Evolutionary conservation across 2,797 vertebrate species (phyloP).

Genomic region (Periparus ater): DNA sequence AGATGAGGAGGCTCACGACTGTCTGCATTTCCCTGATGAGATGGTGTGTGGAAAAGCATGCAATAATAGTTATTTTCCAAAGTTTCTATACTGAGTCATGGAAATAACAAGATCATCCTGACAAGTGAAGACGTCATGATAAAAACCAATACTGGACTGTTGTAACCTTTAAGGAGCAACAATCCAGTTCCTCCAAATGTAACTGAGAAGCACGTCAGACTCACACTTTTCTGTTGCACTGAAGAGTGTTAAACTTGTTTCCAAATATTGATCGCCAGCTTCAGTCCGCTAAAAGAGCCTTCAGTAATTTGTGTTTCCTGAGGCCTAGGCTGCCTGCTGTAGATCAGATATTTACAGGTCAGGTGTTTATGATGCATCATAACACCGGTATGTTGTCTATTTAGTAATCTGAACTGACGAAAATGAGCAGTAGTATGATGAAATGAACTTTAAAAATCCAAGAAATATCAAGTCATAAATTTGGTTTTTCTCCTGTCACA

Average conservation of each 20-base stretch:
- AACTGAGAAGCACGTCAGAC: accelerated
- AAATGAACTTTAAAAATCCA: background rate
- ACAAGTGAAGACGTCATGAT: background rate
- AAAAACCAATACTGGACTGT: background rate
- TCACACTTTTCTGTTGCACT: background rate
- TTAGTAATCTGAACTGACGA: background rate
- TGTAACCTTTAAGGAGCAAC: background rate
- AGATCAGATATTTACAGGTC: background rate
- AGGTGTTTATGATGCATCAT: background rate
- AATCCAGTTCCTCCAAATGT: background rate
- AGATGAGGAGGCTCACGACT: background rate
- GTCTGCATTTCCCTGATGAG: background rate
- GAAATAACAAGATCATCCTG: background rate
- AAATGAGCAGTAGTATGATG: background rate
- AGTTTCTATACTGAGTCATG: background rate
- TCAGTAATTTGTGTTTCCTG: background rate
- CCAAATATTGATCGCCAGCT: background rate
- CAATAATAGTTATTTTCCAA: background rate
- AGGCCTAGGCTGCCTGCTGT: background rate
- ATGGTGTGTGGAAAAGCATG: background rate
- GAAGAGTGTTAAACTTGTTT: background rate
- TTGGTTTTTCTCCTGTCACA: background rate
- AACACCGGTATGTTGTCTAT: background rate
- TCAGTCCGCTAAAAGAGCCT: background rate
- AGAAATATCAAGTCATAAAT: background rate